These are phyloP conservation scores for Hirtodrosophila confusa DNA, from an alignment of 2,888 invertebrate species.

Conservation along the genomic window DNA sequence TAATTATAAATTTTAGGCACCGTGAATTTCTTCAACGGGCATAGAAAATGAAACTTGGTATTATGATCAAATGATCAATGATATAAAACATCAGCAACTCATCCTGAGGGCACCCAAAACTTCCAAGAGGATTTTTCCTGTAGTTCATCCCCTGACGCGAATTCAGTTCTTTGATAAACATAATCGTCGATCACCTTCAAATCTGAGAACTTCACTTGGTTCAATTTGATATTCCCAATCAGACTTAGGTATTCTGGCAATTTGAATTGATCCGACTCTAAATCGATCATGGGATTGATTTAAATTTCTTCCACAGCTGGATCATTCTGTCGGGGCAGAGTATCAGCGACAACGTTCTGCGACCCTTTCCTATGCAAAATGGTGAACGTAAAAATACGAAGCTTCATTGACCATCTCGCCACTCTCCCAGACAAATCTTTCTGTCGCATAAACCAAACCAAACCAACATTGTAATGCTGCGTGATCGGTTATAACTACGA, in stretches of 20 bases:
- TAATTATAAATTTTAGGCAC: no score
- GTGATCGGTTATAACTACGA: no score
- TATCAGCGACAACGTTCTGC: neutral
- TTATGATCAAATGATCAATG: no score
- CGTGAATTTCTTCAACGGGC: no score
- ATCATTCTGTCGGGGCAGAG: neutral
- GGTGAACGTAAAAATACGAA: neutral
- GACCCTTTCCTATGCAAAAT: no score
- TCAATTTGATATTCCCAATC: neutral
- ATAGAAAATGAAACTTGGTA: no score
- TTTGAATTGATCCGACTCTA: neutral
- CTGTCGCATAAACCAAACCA: no score
- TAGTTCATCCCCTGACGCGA: no score
- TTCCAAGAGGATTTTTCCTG: neutral
- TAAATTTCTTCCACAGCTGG: neutral
- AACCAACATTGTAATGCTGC: no score
- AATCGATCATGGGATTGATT: neutral
- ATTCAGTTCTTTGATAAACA: no score
- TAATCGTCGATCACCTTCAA: no score
- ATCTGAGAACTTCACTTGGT: neutral
- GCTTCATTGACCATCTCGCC: neutral
- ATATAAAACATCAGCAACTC: neutral
- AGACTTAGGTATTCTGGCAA: neutral
- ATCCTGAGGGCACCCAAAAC: neutral
- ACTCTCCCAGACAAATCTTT: neutral